Conservation (phyloP, 2,797 vertebrate species). For the Characodon lateralis region DNA sequence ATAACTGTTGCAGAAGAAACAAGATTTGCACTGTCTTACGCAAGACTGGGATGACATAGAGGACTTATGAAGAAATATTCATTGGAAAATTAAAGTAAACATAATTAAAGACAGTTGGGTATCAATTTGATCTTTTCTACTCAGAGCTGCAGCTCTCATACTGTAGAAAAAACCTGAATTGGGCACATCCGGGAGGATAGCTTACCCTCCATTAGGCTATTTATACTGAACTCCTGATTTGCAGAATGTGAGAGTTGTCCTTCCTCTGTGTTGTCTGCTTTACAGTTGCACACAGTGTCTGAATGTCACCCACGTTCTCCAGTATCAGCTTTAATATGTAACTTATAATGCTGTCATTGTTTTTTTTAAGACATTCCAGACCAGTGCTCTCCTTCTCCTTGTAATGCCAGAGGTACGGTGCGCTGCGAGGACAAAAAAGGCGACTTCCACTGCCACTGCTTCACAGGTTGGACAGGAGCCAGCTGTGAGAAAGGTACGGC, state of each 20-base stretch:
- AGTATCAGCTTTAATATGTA: conserved; percentile 13
- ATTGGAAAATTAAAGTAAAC: conserved; percentile 15
- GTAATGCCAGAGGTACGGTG: conserved; percentile 82
- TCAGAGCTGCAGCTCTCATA: conserved; percentile 24
- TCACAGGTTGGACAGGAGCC: conserved; percentile 88
- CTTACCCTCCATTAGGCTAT: conserved; percentile 65
- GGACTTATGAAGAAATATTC: conserved; percentile 28
- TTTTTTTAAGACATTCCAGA: conserved; percentile 88
- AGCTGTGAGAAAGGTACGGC: conserved; percentile 87
- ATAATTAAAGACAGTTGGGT: conserved; percentile 15
- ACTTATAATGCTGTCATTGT: conserved; percentile 9
- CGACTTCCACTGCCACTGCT: conserved; percentile 90
- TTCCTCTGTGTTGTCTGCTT: conserved; percentile 49
- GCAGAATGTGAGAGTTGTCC: conserved; percentile 53
- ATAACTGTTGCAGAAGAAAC: conserved; percentile 49
- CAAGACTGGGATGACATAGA: conserved; percentile 10
- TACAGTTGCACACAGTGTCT: conserved; percentile 29
- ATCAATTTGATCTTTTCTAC: conserved; percentile 27
- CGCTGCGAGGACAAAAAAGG: conserved; percentile 92
- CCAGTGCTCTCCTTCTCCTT: conserved; percentile 93
- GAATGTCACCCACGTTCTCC: conserved; percentile 5
- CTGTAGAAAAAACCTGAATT: conserved; percentile 34
- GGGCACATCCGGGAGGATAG: conserved; percentile 47
- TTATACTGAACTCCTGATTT: conserved; percentile 65
- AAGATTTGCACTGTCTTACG: conserved; percentile 30